phyloP scores from a whole-genome alignment of 2,113 vertebrate genomes.

The Hyla sarda region DNA sequence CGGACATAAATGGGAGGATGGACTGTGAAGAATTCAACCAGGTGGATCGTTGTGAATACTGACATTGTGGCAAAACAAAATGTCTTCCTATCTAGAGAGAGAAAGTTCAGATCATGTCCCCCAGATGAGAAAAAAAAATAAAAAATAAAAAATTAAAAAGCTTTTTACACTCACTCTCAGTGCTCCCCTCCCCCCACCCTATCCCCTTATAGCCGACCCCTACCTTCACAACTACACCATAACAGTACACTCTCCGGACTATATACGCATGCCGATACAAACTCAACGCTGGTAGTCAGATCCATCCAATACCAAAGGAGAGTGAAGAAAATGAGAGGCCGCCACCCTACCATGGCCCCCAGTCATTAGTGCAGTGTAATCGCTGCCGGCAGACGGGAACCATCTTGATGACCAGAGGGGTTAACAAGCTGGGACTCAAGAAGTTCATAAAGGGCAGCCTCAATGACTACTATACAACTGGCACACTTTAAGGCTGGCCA shows the following conservation, averaged over 20 bases:
- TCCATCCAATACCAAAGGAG: neutral
- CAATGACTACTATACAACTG: neutral
- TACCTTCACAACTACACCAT: slow-evolving; percentile 26
- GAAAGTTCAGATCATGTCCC: neutral
- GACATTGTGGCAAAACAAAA: neutral
- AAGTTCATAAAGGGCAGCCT: neutral
- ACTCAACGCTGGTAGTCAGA: neutral
- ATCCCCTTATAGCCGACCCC: neutral
- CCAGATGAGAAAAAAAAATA: too few relatives aligned
- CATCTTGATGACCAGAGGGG: neutral
- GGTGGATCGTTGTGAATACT: neutral
- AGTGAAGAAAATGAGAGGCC: neutral
- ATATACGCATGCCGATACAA: slow-evolving; percentile 14
- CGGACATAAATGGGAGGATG: neutral
- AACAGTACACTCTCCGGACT: neutral
- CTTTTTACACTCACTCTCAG: neutral
- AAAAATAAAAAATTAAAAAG: neutral
- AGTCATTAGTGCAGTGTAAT: neutral
- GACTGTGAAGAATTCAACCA: neutral
- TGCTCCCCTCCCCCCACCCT: neutral
- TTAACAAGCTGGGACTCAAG: neutral
- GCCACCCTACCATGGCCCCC: neutral
- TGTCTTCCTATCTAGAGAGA: slow-evolving; percentile 15
- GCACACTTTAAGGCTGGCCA: neutral
- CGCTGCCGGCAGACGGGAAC: neutral